These are phyloP conservation scores for Ammospiza caudacuta DNA, from an alignment of 2,113 vertebrate genomes.

Conservation along the genomic window DNA sequence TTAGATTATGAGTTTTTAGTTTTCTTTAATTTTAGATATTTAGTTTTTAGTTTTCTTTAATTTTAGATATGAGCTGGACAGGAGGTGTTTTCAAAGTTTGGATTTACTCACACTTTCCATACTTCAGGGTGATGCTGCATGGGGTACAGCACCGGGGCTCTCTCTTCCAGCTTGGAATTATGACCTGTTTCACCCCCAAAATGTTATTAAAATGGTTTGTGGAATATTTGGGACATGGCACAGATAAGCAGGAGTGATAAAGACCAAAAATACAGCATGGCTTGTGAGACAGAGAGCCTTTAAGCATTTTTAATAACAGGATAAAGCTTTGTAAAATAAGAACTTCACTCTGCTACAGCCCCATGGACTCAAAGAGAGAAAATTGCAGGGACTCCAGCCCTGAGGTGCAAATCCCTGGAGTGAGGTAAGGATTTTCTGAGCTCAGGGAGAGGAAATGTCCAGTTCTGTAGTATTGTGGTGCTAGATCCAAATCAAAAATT, in stretches of 20 bases:
- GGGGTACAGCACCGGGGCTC: background rate
- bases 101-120: background rate
- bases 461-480: accelerated
- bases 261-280: background rate
- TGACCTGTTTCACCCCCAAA: background rate
- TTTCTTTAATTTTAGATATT: background rate
- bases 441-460: background rate
- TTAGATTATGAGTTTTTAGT: background rate
- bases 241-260: background rate
- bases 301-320: background rate
- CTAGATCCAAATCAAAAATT: background rate
- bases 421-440: accelerated
- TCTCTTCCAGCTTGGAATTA: background rate
- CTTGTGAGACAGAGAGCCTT: background rate
- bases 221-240: background rate
- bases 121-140: background rate
- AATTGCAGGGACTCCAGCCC: background rate
- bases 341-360: background rate
- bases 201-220: background rate
- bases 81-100: background rate
- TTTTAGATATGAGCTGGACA: background rate
- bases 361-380: background rate
- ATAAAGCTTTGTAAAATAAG: background rate
- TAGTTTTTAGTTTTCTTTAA: background rate
- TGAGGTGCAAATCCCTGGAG: background rate